phyloP scores from a whole-genome alignment of 2,888 invertebrate species.

The Machimus rusticus region DNA sequence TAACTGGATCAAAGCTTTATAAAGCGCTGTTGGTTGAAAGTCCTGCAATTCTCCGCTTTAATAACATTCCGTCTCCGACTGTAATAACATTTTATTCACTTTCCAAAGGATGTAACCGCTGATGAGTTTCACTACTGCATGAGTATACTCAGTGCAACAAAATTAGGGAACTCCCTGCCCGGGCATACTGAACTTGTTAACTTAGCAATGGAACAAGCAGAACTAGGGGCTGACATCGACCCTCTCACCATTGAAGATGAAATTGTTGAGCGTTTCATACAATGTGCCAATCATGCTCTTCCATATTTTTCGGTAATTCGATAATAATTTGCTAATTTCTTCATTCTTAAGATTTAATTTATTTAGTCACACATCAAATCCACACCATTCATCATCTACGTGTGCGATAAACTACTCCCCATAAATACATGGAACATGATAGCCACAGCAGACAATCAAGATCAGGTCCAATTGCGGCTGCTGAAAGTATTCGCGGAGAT shows the following conservation, averaged over 20 bases:
- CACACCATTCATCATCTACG: slow-evolving; percentile 81
- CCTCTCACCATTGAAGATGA: slow-evolving; percentile 69
- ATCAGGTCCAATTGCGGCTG: slow-evolving; percentile 77
- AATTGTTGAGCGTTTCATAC: slow-evolving; percentile 78
- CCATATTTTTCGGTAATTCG: slow-evolving; percentile 86
- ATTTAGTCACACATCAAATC: slow-evolving; percentile 84
- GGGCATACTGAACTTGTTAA: slow-evolving; percentile 90
- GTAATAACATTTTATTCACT: not conserved
- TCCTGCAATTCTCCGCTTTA: not conserved
- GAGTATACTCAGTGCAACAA: slow-evolving; percentile 82
- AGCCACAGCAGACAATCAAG: slow-evolving; percentile 68
- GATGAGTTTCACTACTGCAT: slow-evolving; percentile 92
- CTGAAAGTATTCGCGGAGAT: slow-evolving; percentile 89
- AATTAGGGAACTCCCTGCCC: slow-evolving; percentile 79
- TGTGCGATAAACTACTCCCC: slow-evolving; percentile 84
- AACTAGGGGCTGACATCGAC: slow-evolving; percentile 73
- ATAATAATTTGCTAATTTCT: not conserved
- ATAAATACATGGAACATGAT: slow-evolving; percentile 73
- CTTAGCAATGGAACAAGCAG: slow-evolving; percentile 85
- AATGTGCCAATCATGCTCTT: slow-evolving; percentile 84
- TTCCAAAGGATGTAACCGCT: slow-evolving; percentile 81
- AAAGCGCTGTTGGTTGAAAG: no score
- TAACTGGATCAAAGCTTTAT: no score
- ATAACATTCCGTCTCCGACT: no score
- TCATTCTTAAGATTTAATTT: slow-evolving; percentile 49